Conservation (phyloP, 2,113 vertebrate genomes). For the Daubentonia madagascariensis region DNA sequence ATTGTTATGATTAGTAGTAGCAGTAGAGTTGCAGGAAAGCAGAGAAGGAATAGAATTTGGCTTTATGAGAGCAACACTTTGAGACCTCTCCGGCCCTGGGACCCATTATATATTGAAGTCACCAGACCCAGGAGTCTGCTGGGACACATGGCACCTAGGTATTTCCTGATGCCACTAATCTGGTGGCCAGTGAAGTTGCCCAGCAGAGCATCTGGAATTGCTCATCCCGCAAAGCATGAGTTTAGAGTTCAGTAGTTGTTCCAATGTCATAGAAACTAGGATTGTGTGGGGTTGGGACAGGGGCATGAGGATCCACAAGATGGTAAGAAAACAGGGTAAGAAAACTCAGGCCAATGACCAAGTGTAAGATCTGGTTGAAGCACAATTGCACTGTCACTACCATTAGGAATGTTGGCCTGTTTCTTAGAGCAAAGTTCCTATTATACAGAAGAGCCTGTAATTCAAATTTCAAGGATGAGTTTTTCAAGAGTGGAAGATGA, state of each 20-base stretch:
- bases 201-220: background rate
- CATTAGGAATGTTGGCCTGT: background rate
- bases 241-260: background rate
- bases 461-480: background rate
- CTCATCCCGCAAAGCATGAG: background rate
- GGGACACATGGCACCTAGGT: background rate
- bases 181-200: background rate
- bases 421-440: background rate
- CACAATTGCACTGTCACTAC: fast-evolving
- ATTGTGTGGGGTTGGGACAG: background rate
- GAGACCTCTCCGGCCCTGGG: background rate
- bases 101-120: background rate
- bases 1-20: background rate
- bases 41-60: background rate
- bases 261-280: background rate
- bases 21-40: background rate
- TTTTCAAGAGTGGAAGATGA: background rate
- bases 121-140: background rate
- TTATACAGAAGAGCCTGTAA: background rate
- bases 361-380: background rate
- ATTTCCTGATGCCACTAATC: background rate
- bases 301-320: too few relatives aligned
- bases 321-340: background rate
- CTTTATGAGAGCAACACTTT: background rate
- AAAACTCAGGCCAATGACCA: background rate